phyloP scores from a whole-genome alignment of 2,797 vertebrate genomes.

The Cuculus canorus region DNA sequence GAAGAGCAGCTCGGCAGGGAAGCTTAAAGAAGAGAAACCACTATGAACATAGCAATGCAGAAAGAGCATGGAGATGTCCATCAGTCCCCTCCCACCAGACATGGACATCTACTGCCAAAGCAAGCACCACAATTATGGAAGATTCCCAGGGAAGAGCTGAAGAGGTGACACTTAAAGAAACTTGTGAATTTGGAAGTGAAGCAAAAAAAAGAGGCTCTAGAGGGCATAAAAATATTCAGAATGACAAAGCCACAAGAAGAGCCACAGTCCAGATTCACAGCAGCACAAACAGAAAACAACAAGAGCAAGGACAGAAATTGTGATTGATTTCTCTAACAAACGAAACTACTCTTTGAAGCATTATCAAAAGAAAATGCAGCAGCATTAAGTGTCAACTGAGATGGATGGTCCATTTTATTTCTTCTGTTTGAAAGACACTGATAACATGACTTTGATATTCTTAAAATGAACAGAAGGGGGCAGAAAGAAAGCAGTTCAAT shows the following conservation, averaged over 20 bases:
- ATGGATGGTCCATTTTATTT: neutral
- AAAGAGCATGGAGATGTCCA: neutral
- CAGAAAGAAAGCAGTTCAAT: neutral
- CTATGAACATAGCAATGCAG: rapidly evolving
- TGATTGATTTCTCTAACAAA: neutral
- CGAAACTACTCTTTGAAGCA: neutral
- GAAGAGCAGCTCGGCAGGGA: neutral
- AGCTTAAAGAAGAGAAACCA: neutral
- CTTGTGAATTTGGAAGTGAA: neutral
- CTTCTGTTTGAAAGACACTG: neutral
- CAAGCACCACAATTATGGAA: neutral
- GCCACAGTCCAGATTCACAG: neutral
- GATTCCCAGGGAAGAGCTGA: neutral
- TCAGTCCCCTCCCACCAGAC: no score
- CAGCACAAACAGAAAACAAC: neutral
- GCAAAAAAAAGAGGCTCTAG: neutral
- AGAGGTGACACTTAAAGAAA: neutral
- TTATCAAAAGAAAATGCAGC: neutral
- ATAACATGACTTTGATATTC: neutral
- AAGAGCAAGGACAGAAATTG: neutral
- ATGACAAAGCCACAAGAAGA: neutral
- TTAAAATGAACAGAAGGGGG: neutral
- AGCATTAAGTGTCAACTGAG: neutral
- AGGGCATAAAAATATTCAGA: neutral
- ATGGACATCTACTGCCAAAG: neutral